Conservation (phyloP, 2,113 vertebrate species). For the Ancistrus triradiatus region DNA sequence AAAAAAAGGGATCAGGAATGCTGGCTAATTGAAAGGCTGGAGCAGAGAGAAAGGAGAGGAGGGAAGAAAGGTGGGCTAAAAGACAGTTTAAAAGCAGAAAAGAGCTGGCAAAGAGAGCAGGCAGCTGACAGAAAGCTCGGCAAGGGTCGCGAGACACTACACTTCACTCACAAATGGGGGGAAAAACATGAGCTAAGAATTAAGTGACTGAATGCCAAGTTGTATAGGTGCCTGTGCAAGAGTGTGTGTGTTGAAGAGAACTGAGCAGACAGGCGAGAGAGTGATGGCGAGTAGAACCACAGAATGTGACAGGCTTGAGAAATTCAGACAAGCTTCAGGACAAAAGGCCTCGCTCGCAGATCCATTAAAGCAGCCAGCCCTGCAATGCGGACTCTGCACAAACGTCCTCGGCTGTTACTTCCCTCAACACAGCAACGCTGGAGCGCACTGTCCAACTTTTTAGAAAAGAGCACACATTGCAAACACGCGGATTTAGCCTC, state of each 20-base stretch:
- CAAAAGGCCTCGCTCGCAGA: slow-evolving; percentile 61
- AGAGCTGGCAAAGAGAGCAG: slow-evolving; percentile 44
- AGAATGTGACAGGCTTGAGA: slow-evolving; percentile 51
- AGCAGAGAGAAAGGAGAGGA: slow-evolving; percentile 10
- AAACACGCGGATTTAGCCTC: too few species aligned
- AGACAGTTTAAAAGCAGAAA: slow-evolving; percentile 44
- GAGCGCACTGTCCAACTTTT: slow-evolving; percentile 1
- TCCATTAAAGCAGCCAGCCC: slow-evolving; percentile 51
- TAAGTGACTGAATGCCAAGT: slow-evolving; percentile 29
- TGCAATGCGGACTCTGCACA: slow-evolving; percentile 41
- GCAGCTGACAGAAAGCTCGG: slow-evolving; percentile 33
- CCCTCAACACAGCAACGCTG: not conserved
- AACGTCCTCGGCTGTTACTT: slow-evolving; percentile 40
- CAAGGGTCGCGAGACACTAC: slow-evolving; percentile 32
- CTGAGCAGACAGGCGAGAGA: slow-evolving; percentile 50
- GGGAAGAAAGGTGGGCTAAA: slow-evolving; percentile 46
- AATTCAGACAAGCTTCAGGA: slow-evolving; percentile 49
- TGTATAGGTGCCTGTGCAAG: slow-evolving; percentile 24
- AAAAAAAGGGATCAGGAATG: slow-evolving; percentile 43
- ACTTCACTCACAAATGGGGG: slow-evolving; percentile 9
- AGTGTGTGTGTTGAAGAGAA: slow-evolving; percentile 39
- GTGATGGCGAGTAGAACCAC: slow-evolving; percentile 38
- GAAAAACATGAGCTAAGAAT: slow-evolving; percentile 34
- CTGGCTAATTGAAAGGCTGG: slow-evolving; percentile 41
- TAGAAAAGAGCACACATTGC: slow-evolving; percentile 44